Evolutionary conservation across 2,888 invertebrate genomes (phyloP).

Genomic region (Syrphus vitripennis): DNA sequence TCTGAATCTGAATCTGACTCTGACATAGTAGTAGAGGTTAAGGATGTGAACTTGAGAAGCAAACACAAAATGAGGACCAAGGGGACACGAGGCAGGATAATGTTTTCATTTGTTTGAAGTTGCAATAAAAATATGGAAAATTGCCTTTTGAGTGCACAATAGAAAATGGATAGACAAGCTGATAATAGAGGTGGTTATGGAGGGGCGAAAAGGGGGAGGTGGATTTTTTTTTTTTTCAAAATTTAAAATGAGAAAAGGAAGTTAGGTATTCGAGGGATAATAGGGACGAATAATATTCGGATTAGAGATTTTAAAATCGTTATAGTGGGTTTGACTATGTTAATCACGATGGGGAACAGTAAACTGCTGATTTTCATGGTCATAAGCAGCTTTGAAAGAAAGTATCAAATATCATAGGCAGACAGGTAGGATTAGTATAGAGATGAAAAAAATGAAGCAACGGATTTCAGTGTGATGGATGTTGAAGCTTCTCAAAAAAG

Average conservation of each 20-base stretch:
- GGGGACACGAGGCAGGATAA: constrained; percentile 57
- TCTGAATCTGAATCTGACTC: not conserved
- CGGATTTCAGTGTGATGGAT: too few species aligned
- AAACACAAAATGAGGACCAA: not conserved
- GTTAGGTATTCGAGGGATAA: constrained; percentile 28
- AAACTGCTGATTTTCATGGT: not conserved
- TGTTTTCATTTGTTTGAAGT: constrained; percentile 71
- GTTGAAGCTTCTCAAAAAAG: too few species aligned
- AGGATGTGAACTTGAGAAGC: constrained; percentile 23
- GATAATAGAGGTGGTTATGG: constrained; percentile 37
- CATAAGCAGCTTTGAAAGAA: not conserved
- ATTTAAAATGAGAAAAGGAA: constrained; percentile 32
- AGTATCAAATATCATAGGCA: not conserved
- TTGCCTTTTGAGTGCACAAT: constrained; percentile 71
- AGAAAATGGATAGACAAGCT: constrained; percentile 59
- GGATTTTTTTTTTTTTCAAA: not conserved
- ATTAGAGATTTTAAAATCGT: constrained; percentile 50
- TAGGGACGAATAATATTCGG: constrained; percentile 62
- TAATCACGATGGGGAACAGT: not conserved
- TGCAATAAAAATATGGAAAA: constrained; percentile 72
- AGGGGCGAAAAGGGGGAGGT: not conserved
- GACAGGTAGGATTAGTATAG: not conserved
- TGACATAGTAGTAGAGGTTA: constrained; percentile 38
- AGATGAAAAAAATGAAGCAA: not conserved
- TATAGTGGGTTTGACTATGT: constrained; percentile 24